Percentiles rank a stretch among this genome's conserved stretches.
Conservation (phyloP, 2,888 invertebrate genomes). For the Thumatha senex region DNA sequence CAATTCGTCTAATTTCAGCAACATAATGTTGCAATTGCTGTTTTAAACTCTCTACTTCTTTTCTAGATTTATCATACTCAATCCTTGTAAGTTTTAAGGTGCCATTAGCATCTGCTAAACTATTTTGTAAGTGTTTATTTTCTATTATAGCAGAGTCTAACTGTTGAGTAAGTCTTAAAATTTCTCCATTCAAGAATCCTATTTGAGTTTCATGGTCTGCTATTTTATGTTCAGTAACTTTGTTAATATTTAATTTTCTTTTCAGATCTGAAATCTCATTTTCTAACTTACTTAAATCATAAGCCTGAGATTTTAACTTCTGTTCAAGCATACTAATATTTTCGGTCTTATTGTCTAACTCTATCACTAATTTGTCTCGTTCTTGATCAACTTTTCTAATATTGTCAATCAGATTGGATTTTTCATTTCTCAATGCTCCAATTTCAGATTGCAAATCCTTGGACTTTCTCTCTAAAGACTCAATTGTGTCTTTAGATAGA, state of each 20-base stretch:
- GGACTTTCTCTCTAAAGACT: conserved; percentile 83
- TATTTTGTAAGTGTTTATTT: conserved; percentile 89
- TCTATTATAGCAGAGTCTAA: conserved; percentile 85
- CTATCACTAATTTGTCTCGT: conserved; percentile 86
- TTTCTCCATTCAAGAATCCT: conserved; percentile 83
- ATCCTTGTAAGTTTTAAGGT: conserved; percentile 85
- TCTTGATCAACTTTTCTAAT: conserved; percentile 87
- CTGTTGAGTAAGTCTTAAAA: conserved; percentile 79
- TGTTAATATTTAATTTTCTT: conserved; percentile 74
- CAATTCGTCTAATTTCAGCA: conserved; percentile 90
- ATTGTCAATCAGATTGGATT: conserved; percentile 84
- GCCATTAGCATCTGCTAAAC: conserved; percentile 85
- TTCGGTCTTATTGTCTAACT: conserved; percentile 89
- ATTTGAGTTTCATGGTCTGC: conserved; percentile 80
- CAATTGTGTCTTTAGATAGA: conserved; percentile 82
- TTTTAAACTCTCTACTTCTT: conserved; percentile 89
- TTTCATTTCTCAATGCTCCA: conserved; percentile 84
- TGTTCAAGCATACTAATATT: conserved; percentile 85
- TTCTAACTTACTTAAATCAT: conserved; percentile 80
- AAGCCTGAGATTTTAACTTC: conserved; percentile 84
- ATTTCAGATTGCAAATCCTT: conserved; percentile 85
- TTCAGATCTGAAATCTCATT: conserved; percentile 81
- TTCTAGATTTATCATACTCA: conserved; percentile 87
- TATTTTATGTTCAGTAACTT: conserved; percentile 75
- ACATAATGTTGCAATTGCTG: conserved; percentile 92